These are phyloP conservation scores for Leuciscus waleckii DNA, from an alignment of 2,797 vertebrate species.

Conservation along the genomic window DNA sequence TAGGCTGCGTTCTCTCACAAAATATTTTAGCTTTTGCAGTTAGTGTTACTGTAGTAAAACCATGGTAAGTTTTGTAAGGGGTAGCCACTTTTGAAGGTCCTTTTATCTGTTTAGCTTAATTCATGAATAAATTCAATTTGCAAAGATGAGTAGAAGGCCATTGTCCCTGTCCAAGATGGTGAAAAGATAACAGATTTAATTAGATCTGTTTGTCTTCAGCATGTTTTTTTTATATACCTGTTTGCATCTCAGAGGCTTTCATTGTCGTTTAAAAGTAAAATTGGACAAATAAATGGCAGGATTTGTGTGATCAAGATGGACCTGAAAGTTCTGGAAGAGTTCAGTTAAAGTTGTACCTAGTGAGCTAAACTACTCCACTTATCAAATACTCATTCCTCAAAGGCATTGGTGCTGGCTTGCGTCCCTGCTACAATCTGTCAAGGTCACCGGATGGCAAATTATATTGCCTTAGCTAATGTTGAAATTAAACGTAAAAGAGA, in stretches of 20 bases:
- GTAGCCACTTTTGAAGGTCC: not conserved
- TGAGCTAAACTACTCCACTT: slow-evolving; percentile 15
- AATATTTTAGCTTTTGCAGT: not conserved
- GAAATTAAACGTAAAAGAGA: slow-evolving; percentile 59
- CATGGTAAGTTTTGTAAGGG: not conserved
- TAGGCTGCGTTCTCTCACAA: not conserved
- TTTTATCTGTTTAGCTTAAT: slow-evolving; percentile 8
- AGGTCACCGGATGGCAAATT: slow-evolving; percentile 57
- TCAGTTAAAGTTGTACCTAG: slow-evolving; percentile 20
- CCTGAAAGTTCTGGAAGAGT: not conserved
- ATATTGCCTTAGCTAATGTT: slow-evolving; percentile 65
- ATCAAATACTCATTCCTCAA: slow-evolving; percentile 49
- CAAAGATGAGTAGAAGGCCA: not conserved
- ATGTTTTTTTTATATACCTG: not conserved
- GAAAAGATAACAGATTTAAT: slow-evolving; percentile 42
- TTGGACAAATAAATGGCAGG: slow-evolving; percentile 18
- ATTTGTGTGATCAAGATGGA: slow-evolving; percentile 4
- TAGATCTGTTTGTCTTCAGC: slow-evolving; percentile 33
- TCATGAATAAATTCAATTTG: slow-evolving; percentile 34
- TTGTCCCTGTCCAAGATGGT: slow-evolving; percentile 2
- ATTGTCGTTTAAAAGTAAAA: slow-evolving; percentile 19
- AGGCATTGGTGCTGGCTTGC: slow-evolving; percentile 40
- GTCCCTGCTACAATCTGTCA: slow-evolving; percentile 55
- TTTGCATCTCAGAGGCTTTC: slow-evolving; percentile 9
- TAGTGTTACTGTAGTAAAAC: not conserved